A percentile compares a stretch with the other conserved stretches of the same genome.
These are phyloP conservation scores for Ectemnius lituratus DNA, from an alignment of 2,888 invertebrate species.

Conservation along the genomic window DNA sequence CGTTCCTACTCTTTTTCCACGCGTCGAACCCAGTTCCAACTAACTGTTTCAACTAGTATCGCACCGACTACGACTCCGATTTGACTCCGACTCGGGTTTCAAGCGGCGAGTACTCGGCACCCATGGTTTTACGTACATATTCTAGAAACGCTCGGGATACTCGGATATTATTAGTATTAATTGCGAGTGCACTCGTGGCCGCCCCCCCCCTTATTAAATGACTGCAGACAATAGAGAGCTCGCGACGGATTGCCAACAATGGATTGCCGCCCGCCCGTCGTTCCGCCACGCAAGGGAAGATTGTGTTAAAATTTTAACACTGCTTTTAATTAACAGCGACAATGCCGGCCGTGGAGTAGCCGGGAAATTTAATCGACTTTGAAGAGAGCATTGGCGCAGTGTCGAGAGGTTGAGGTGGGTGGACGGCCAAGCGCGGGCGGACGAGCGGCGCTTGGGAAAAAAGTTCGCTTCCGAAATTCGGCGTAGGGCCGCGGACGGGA, in stretches of 20 bases:
- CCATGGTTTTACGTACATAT: slow-evolving; percentile 16
- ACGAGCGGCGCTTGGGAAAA: neutral
- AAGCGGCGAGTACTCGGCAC: slow-evolving; percentile 8
- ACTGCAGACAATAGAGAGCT: slow-evolving; percentile 50
- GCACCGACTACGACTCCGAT: neutral
- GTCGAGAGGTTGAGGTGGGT: no score
- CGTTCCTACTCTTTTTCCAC: neutral
- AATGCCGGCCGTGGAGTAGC: slow-evolving; percentile 19
- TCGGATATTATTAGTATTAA: slow-evolving; percentile 47
- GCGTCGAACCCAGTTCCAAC: neutral
- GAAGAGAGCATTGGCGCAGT: slow-evolving; percentile 33
- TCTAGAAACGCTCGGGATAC: slow-evolving; percentile 29
- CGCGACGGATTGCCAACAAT: slow-evolving; percentile 16
- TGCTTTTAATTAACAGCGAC: slow-evolving; percentile 35
- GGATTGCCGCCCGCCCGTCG: slow-evolving; percentile 4
- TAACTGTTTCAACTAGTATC: neutral
- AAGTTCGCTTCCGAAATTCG: slow-evolving; percentile 28
- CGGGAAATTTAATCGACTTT: slow-evolving; percentile 51
- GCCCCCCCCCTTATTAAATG: slow-evolving; percentile 22
- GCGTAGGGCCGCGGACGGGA: slow-evolving; percentile 23
- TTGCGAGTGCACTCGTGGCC: slow-evolving; percentile 24
- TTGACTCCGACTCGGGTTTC: neutral
- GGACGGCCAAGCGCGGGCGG: no score
- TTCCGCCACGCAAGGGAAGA: slow-evolving; percentile 3
- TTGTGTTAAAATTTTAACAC: slow-evolving; percentile 47